phyloP scores from a whole-genome alignment of 2,888 invertebrate species.

The Lithophane ornitopus region DNA sequence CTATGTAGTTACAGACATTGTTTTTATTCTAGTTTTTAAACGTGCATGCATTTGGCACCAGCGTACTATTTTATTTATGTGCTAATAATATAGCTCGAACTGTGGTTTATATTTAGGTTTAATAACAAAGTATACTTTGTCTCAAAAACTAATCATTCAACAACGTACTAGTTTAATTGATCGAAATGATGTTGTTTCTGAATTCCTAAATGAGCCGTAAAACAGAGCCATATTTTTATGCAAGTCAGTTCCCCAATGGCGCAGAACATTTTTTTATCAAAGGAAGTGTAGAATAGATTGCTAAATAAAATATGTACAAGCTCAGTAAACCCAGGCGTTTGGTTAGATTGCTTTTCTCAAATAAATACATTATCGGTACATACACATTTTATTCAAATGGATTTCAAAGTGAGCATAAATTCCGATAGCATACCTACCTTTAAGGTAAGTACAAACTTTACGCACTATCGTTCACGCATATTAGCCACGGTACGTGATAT shows the following conservation, averaged over 20 bases:
- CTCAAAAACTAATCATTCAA: too few species aligned
- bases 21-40: conserved; percentile 34
- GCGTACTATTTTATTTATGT: conserved; percentile 21
- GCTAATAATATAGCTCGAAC: conserved; percentile 31
- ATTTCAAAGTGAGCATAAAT: conserved; percentile 9
- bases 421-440: not conserved
- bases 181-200: not conserved
- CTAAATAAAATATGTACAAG: not conserved
- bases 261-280: not conserved
- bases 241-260: not conserved
- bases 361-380: not conserved
- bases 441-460: not conserved
- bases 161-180: not conserved
- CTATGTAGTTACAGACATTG: conserved; percentile 11
- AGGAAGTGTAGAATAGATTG: not conserved
- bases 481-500: conserved; percentile 22
- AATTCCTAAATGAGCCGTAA: not conserved
- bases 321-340: not conserved
- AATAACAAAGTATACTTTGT: conserved; percentile 3
- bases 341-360: conserved; percentile 1
- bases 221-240: not conserved
- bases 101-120: conserved; percentile 26
- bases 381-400: conserved; percentile 5
- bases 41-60: conserved; percentile 41
- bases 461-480: conserved; percentile 38